Evolutionary conservation across 2,113 vertebrate genomes (phyloP).

Genomic region (Zootoca vivipara): DNA sequence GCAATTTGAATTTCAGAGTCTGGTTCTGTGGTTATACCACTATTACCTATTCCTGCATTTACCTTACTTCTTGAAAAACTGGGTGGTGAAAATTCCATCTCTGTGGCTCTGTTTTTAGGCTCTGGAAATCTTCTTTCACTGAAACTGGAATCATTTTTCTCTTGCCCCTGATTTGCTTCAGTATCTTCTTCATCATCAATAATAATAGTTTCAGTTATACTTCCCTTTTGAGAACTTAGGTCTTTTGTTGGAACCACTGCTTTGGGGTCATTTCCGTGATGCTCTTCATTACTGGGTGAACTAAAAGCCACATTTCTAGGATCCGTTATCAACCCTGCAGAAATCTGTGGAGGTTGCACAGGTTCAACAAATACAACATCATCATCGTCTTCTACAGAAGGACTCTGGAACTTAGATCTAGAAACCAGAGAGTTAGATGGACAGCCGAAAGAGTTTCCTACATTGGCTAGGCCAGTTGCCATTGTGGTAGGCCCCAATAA

Average conservation of each 20-base stretch:
- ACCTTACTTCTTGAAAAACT: constrained; percentile 85
- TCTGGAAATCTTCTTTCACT: constrained; percentile 78
- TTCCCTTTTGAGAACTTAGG: constrained; percentile 78
- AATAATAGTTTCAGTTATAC: constrained; percentile 92
- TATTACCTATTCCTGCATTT: constrained; percentile 79
- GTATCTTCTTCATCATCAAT: constrained; percentile 96
- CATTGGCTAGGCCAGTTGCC: constrained; percentile 86
- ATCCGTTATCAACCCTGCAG: constrained; percentile 66
- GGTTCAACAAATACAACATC: constrained; percentile 94
- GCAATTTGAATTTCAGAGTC: constrained; percentile 96
- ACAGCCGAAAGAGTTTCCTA: constrained; percentile 81
- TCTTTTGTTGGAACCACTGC: constrained; percentile 77
- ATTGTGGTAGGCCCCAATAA: constrained; percentile 80
- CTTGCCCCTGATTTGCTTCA: constrained; percentile 82
- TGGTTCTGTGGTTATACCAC: constrained; percentile 93
- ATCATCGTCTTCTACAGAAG: constrained; percentile 84
- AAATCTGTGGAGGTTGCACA: constrained; percentile 74
- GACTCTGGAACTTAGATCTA: constrained; percentile 79
- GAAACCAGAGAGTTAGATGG: constrained; percentile 75
- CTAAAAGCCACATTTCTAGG: constrained; percentile 73
- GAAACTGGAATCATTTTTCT: constrained; percentile 80
- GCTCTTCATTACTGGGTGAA: constrained; percentile 77
- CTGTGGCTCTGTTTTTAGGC: constrained; percentile 78
- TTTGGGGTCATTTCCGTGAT: constrained; percentile 80
- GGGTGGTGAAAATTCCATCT: constrained; percentile 81